Evolutionary conservation across 2,797 vertebrate species (phyloP).

Genomic region (Ataeniobius toweri): DNA sequence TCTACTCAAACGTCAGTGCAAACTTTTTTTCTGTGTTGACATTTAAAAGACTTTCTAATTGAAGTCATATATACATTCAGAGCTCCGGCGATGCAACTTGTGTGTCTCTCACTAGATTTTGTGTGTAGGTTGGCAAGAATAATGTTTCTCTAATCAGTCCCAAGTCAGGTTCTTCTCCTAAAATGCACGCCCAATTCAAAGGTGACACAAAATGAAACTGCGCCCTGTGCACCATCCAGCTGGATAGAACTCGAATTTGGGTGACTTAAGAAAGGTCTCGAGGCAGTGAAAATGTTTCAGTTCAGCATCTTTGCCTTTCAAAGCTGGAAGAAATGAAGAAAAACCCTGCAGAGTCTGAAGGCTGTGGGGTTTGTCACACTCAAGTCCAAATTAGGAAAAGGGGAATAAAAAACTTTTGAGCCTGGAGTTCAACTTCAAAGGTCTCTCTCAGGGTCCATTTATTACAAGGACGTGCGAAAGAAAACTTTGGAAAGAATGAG

Average conservation of each 20-base stretch:
- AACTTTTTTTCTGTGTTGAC: background rate
- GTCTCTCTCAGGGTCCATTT: conserved; percentile 20
- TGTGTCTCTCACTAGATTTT: conserved; percentile 6
- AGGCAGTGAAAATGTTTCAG: conserved; percentile 26
- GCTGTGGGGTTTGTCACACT: conserved; percentile 30
- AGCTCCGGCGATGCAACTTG: background rate
- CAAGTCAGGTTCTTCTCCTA: conserved; percentile 14
- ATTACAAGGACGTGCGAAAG: conserved; percentile 21
- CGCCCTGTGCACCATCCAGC: background rate
- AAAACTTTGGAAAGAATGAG: background rate
- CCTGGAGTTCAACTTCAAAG: conserved; percentile 42
- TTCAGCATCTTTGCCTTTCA: conserved; percentile 44
- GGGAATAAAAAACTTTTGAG: conserved; percentile 49
- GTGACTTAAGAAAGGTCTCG: conserved; percentile 9
- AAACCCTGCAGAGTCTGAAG: conserved; percentile 37
- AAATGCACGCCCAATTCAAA: conserved; percentile 24
- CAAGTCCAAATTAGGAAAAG: conserved; percentile 45
- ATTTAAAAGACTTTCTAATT: conserved; percentile 26
- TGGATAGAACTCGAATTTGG: conserved; percentile 22
- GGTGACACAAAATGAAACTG: conserved; percentile 39
- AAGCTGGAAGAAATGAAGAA: conserved; percentile 26
- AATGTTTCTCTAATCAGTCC: conserved; percentile 27
- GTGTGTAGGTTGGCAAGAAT: conserved; percentile 11
- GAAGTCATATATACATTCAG: conserved; percentile 7
- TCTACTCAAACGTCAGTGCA: background rate